These are phyloP conservation scores for Charina bottae DNA, from an alignment of 2,113 vertebrate species.

Conservation along the genomic window DNA sequence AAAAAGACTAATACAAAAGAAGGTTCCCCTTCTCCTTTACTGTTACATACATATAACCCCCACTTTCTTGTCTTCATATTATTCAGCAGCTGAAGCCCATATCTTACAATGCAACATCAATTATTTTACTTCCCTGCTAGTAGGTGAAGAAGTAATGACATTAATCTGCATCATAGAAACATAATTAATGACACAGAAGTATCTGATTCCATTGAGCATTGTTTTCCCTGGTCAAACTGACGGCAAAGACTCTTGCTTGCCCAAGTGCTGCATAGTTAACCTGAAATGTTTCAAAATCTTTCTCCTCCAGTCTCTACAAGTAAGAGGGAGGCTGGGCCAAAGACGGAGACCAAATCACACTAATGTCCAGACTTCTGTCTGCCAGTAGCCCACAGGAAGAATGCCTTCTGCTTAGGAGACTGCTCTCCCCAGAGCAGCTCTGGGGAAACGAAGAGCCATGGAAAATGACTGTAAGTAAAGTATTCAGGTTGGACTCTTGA, in stretches of 20 bases:
- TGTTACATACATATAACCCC: background rate
- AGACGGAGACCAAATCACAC: conserved; percentile 12
- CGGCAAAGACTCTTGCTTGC: background rate
- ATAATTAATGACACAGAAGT: background rate
- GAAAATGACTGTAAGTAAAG: conserved; percentile 46
- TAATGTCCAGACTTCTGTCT: conserved; percentile 26
- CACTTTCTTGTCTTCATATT: background rate
- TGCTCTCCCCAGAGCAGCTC: conserved; percentile 29
- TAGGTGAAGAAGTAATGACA: background rate
- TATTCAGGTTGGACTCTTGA: background rate
- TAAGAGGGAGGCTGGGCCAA: conserved; percentile 37
- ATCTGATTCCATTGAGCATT: background rate
- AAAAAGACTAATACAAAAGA: background rate
- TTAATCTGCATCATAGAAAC: background rate
- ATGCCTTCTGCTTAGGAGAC: conserved; percentile 37
- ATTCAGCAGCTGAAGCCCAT: background rate
- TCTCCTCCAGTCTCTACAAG: conserved; percentile 37
- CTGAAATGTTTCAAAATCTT: conserved; percentile 41
- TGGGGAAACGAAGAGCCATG: conserved; percentile 34
- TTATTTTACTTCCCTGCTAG: background rate
- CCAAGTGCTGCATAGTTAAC: conserved; percentile 32
- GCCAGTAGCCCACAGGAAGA: conserved; percentile 39
- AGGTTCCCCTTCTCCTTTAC: background rate
- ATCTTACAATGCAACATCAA: conserved; percentile 2
- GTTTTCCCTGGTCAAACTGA: background rate